A percentile compares a stretch with the other conserved stretches of the same genome.
Evolutionary conservation across 2,797 vertebrate species (phyloP).

Genomic region (Anableps anableps): DNA sequence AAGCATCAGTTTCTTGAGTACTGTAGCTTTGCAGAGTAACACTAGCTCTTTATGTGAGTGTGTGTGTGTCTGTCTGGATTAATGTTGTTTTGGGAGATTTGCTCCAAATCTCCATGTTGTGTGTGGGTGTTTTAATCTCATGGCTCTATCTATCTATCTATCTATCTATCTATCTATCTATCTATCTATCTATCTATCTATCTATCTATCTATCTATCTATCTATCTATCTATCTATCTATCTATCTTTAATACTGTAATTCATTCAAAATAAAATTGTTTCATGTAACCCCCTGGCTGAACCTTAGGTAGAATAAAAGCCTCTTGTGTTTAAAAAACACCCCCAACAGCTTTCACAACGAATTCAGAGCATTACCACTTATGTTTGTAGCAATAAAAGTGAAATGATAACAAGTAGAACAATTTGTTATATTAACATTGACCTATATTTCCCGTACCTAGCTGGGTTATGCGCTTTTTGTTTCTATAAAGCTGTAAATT

Average conservation of each 20-base stretch:
- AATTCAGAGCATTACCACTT: background rate
- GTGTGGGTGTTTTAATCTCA: constrained; percentile 54
- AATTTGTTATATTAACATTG: background rate
- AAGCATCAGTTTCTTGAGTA: constrained; percentile 6
- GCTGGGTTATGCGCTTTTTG: background rate
- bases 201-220: constrained; percentile 40
- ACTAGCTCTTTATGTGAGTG: background rate
- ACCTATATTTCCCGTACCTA: background rate
- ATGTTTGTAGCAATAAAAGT: background rate
- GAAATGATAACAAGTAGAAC: background rate
- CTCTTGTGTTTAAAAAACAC: background rate
- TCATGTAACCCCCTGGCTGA: constrained; percentile 12
- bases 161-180: constrained; percentile 37
- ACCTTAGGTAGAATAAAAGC: constrained; percentile 2
- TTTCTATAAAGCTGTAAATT: background rate
- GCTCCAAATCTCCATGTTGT: constrained; percentile 15
- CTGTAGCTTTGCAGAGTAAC: background rate
- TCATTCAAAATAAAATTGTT: constrained; percentile 39
- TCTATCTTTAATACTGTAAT: constrained; percentile 28
- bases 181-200: constrained; percentile 34
- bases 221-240: constrained; percentile 40
- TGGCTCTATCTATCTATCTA: constrained; percentile 34
- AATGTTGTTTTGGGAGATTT: constrained; percentile 44
- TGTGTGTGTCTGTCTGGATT: constrained; percentile 7
- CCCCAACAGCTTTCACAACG: background rate